Evolutionary conservation across 2,888 invertebrate species (phyloP).

Genomic region (Sminthurinus aureus): DNA sequence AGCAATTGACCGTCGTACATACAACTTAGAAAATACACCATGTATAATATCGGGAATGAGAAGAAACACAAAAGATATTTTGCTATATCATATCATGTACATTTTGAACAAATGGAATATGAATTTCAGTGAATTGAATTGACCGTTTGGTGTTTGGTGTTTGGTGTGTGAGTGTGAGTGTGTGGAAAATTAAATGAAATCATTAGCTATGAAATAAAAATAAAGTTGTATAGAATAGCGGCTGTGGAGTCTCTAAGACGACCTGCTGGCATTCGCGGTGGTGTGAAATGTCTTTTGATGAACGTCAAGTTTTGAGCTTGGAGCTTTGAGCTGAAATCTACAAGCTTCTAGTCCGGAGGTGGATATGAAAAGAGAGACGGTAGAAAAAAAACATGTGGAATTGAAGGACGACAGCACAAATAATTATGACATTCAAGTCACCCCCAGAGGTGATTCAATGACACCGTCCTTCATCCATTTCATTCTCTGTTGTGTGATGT

Average conservation of each 20-base stretch:
- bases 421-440: conserved; percentile 46
- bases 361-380: background rate
- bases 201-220: conserved; percentile 30
- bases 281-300: conserved; percentile 31
- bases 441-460: conserved; percentile 44
- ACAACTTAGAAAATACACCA: too few species aligned
- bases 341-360: background rate
- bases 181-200: conserved; percentile 38
- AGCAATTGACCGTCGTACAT: too few species aligned
- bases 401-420: conserved; percentile 37
- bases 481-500: background rate
- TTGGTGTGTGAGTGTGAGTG: background rate
- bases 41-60: too few species aligned
- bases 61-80: too few species aligned
- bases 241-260: conserved; percentile 22
- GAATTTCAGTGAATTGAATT: too few species aligned
- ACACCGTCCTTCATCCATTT: conserved; percentile 33
- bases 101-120: too few species aligned
- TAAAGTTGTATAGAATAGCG: conserved; percentile 17
- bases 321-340: background rate
- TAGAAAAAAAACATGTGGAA: background rate
- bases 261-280: conserved; percentile 38
- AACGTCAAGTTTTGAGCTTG: conserved; percentile 10
- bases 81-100: too few species aligned
- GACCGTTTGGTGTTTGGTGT: too few species aligned